A percentile compares a stretch with the other conserved stretches of the same genome.
Evolutionary conservation across 2,888 invertebrate genomes (phyloP).

Genomic region (Proisotoma minuta): DNA sequence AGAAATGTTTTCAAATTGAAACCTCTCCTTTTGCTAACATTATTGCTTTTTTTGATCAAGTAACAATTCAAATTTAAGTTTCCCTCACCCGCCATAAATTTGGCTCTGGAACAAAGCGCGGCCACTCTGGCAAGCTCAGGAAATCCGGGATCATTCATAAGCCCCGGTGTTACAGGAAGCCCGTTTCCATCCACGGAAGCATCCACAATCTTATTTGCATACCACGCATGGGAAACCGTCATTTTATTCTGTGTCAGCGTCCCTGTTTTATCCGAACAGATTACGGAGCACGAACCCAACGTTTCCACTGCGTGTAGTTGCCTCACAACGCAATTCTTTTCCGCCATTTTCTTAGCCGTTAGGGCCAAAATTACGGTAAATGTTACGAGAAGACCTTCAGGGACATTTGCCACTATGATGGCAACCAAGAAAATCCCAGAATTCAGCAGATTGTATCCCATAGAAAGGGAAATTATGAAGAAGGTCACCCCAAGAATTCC

Average conservation of each 20-base stretch:
- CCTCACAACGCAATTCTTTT: slow-evolving; percentile 73
- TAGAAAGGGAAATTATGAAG: slow-evolving; percentile 92
- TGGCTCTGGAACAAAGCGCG: slow-evolving; percentile 56
- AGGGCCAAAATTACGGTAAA: slow-evolving; percentile 62
- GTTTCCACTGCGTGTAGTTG: slow-evolving; percentile 75
- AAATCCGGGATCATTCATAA: slow-evolving; percentile 19
- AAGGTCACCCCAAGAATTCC: slow-evolving; percentile 47
- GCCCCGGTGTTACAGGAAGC: background rate
- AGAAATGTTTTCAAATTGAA: no score
- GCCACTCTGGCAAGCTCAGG: slow-evolving; percentile 20
- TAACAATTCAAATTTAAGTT: no score
- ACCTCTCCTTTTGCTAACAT: no score
- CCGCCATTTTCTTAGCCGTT: slow-evolving; percentile 73
- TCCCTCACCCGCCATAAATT: slow-evolving; percentile 57
- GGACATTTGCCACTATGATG: slow-evolving; percentile 30
- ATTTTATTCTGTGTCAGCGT: slow-evolving; percentile 68
- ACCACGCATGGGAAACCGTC: slow-evolving; percentile 33
- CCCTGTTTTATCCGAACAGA: slow-evolving; percentile 79
- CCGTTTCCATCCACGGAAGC: slow-evolving; percentile 30
- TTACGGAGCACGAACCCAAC: slow-evolving; percentile 70
- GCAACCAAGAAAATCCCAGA: slow-evolving; percentile 18
- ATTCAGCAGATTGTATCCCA: slow-evolving; percentile 58
- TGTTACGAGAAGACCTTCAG: slow-evolving; percentile 27
- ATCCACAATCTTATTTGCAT: slow-evolving; percentile 1
- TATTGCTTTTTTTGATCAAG: no score